Evolutionary conservation across 2,113 vertebrate species (phyloP), one percentile per base, ranked within the genome.

Genomic region (Chlamydotis undulata): DNA sequence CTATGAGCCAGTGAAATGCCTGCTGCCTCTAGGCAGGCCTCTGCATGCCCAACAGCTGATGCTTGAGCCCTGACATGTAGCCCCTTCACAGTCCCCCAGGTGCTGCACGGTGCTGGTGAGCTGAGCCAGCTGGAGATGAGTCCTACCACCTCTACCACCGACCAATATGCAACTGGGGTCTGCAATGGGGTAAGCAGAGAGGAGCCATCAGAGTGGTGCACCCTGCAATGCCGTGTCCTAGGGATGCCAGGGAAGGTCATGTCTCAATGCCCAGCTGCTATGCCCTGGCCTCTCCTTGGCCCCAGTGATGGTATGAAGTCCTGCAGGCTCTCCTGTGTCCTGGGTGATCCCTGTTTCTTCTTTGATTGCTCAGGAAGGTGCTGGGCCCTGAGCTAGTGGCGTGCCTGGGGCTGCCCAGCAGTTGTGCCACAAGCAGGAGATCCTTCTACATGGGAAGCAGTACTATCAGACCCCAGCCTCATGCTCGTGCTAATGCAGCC

Each of bases 181-280:
- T 78, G 83, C 78, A 78, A 14, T 2, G 29, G 33, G 57, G 23
- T 15, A 33, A 84, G 45, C 60, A 70, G 50, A 83, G 39, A 55
- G 49, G 22, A 77, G 50, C 55, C 17, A 10, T 14, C 0, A 1
- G 12, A 55, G 35, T 0, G 1, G 35, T 9, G 8, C 5, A 2
- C 26, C 19, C 64, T 64, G 37, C 52, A 77, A 19, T 37, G 19
- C 71, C 22, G 9, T 18, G 29, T 71, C n/a, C 45, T 60, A 26
- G 37, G 63, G 43, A 69, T 22, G 18, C 12, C 16, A 35, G 12
- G 50, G 26, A 88, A 47, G 35, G 60, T 11, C 41, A 33, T 2
- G 1, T 29, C 37, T 88, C n/a, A 15, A 22, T 43, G 28, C 23
- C 24, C 37, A 80, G 63, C 49, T 80, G 41, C 60, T 61, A 59